These are phyloP conservation scores for Galagoides demidoff DNA, from an alignment of 2,797 vertebrate genomes.

Conservation along the genomic window DNA sequence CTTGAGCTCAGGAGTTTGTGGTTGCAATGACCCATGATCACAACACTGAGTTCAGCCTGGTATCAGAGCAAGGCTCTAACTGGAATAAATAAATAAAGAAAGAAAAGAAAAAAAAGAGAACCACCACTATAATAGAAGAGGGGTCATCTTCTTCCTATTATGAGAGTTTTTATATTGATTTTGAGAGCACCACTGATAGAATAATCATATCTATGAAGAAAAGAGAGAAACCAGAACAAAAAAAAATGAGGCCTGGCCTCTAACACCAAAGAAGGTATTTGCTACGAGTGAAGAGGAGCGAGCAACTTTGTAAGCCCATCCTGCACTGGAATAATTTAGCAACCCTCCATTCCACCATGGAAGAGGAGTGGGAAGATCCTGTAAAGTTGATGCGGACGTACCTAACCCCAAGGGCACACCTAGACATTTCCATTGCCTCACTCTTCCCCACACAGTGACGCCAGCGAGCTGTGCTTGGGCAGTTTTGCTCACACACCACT, in stretches of 20 bases:
- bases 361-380: not conserved
- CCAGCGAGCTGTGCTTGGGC: fast-evolving
- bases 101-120: not conserved
- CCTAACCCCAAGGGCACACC: fast-evolving
- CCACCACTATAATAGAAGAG: not conserved
- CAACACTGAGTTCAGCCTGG: not conserved
- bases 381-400: not conserved
- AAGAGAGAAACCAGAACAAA: not conserved
- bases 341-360: not conserved
- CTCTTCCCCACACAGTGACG: not conserved
- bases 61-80: not conserved
- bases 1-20: not conserved
- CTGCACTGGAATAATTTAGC: not conserved
- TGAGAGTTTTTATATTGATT: slow-evolving; percentile 41
- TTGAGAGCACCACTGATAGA: not conserved
- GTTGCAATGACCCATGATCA: not conserved
- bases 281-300: not conserved
- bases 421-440: not conserved
- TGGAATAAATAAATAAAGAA: not conserved
- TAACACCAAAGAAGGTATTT: not conserved
- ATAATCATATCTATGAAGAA: slow-evolving; percentile 42
- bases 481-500: not conserved
- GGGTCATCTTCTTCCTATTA: slow-evolving; percentile 50
- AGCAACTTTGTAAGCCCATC: not conserved
- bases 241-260: not conserved